These are phyloP conservation scores for Clarias batrachus DNA, from an alignment of 2,113 vertebrate genomes.

Conservation along the genomic window DNA sequence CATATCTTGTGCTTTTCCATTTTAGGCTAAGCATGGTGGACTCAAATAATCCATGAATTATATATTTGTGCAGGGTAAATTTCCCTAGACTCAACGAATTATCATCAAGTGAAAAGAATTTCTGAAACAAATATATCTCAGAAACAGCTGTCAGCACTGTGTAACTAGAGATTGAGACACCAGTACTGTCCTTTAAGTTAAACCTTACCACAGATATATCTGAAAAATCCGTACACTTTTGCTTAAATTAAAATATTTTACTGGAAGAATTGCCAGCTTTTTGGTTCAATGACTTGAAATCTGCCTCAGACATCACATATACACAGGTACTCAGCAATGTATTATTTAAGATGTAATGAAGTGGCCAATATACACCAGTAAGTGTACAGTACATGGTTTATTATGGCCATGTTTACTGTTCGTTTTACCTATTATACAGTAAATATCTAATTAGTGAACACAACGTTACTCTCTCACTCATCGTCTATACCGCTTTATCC, in stretches of 20 bases:
- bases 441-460: too few species aligned
- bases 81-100: slow-evolving; percentile 13
- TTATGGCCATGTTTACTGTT: too few species aligned
- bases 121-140: slow-evolving; percentile 11
- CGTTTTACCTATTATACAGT: too few species aligned
- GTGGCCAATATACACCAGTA: too few species aligned
- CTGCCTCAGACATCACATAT: not conserved
- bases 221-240: not conserved
- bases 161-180: slow-evolving; percentile 39
- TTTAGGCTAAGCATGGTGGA: slow-evolving; percentile 1
- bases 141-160: slow-evolving; percentile 25
- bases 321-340: not conserved
- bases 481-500: too few species aligned
- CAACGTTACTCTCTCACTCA: too few species aligned
- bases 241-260: not conserved
- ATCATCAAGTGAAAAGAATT: slow-evolving; percentile 14
- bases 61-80: slow-evolving; percentile 36
- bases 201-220: slow-evolving; percentile 33
- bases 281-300: not conserved
- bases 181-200: slow-evolving; percentile 16
- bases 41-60: slow-evolving; percentile 3
- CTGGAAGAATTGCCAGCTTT: not conserved
- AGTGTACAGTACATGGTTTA: too few species aligned
- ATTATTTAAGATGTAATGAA: not conserved
- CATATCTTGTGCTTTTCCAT: not conserved